A percentile compares a stretch with the other conserved stretches of the same genome.
These are phyloP conservation scores for Diabrotica virgifera DNA, from an alignment of 1,140 invertebrate species.

Conservation along the genomic window DNA sequence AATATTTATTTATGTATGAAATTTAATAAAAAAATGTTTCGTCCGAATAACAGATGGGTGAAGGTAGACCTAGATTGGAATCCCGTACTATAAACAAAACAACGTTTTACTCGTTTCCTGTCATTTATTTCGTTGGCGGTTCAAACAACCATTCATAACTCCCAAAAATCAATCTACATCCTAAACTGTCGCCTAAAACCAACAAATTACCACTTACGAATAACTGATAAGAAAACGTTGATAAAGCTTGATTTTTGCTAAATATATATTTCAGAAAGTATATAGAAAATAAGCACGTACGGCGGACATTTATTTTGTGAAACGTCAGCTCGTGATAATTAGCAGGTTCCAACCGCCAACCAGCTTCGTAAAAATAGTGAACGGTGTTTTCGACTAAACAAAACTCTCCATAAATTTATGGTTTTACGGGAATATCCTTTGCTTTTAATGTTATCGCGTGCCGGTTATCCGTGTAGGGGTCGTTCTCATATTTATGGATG, in stretches of 20 bases:
- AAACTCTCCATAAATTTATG: constrained; percentile 28
- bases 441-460: constrained; percentile 31
- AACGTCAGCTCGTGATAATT: constrained; percentile 29
- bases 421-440: constrained; percentile 27
- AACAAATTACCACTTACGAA: neutral
- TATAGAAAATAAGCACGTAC: constrained; percentile 29
- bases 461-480: constrained; percentile 20
- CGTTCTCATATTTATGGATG: neutral
- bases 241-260: constrained; percentile 1
- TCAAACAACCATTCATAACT: no score
- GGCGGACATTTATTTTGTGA: constrained; percentile 26
- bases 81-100: no score
- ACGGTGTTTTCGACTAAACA: constrained; percentile 23
- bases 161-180: no score
- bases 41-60: no score
- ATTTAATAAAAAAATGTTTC: no score
- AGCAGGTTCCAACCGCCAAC: constrained; percentile 23
- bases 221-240: neutral
- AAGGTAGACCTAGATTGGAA: no score
- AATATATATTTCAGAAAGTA: constrained; percentile 8
- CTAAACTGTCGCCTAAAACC: neutral
- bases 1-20: no score
- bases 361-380: constrained; percentile 26
- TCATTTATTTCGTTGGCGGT: no score
- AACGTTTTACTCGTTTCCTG: no score